Percentiles rank a stretch among this genome's conserved stretches.
Conservation (phyloP, 2,888 invertebrate species). For the Xestobium rufovillosum region DNA sequence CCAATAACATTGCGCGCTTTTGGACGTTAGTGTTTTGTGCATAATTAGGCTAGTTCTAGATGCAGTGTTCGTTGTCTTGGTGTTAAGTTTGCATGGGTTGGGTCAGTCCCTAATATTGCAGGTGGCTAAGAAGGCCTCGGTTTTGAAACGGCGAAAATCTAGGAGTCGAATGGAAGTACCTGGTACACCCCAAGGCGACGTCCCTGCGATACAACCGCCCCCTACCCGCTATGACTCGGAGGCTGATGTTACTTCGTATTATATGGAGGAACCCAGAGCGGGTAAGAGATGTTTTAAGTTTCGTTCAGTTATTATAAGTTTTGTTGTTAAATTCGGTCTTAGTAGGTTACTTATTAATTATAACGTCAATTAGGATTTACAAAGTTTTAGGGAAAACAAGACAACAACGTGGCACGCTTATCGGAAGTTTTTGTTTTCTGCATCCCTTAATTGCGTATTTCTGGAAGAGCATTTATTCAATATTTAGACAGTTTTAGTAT, state of each 20-base stretch:
- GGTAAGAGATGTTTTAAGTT: slow-evolving; percentile 37
- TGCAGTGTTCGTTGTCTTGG: slow-evolving; percentile 43
- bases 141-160: slow-evolving; percentile 62
- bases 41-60: slow-evolving; percentile 38
- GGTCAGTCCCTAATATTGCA: slow-evolving; percentile 63
- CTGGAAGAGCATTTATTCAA: too few species aligned
- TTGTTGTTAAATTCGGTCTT: too few species aligned
- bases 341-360: too few species aligned
- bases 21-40: too few species aligned
- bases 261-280: slow-evolving; percentile 56
- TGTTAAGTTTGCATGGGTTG: slow-evolving; percentile 44
- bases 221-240: slow-evolving; percentile 48
- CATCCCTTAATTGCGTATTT: too few species aligned
- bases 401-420: too few species aligned
- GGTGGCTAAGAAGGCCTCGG: slow-evolving; percentile 68
- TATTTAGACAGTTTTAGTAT: too few species aligned
- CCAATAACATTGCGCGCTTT: too few species aligned
- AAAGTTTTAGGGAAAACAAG: too few species aligned
- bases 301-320: too few species aligned
- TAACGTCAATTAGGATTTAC: too few species aligned
- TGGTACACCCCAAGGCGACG: slow-evolving; percentile 31
- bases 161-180: slow-evolving; percentile 56
- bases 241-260: slow-evolving; percentile 58
- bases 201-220: slow-evolving; percentile 23
- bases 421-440: too few species aligned